A percentile compares a stretch with the other conserved stretches of the same genome.
Evolutionary conservation across 30 jellyfish, hydroid and myxozoan species (phyloP).

Genomic region (Calvadosia cruxmelitensis): DNA sequence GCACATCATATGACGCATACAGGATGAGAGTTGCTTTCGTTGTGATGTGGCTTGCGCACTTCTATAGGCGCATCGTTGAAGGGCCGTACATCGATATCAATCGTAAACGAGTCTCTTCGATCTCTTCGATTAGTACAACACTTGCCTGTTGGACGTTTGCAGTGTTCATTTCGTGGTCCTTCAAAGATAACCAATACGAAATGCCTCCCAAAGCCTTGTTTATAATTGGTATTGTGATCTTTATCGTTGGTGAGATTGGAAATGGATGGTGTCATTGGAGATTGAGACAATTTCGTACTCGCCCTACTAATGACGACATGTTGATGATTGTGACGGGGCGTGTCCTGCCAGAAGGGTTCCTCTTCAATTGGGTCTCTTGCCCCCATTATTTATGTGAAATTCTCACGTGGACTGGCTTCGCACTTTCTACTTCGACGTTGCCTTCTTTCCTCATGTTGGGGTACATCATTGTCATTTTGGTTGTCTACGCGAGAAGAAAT

Average conservation of each 20-base stretch:
- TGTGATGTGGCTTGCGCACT: constrained; percentile 51
- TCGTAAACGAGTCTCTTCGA: constrained; percentile 42
- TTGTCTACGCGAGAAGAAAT: constrained; percentile 42
- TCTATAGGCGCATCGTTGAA: constrained; percentile 41
- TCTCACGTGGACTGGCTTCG: constrained; percentile 58
- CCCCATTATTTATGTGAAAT: constrained; percentile 76
- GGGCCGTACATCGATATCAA: constrained; percentile 49
- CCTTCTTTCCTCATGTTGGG: constrained; percentile 30
- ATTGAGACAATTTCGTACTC: constrained; percentile 53
- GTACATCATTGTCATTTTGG: constrained; percentile 37
- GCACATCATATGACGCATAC: background rate
- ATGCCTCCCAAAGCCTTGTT: constrained; percentile 1
- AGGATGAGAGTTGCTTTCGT: constrained; percentile 10
- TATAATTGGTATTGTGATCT: constrained; percentile 28
- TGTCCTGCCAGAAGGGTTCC: constrained; percentile 45
- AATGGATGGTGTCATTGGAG: constrained; percentile 46
- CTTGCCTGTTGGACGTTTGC: constrained; percentile 68
- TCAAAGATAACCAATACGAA: constrained; percentile 6
- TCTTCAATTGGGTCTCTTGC: constrained; percentile 30
- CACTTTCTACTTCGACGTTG: constrained; percentile 43
- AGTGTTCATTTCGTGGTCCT: constrained; percentile 37
- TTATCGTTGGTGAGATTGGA: constrained; percentile 52
- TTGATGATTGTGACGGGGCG: too few species aligned
- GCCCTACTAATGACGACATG: too few species aligned
- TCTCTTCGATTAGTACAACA: constrained; percentile 55